Conservation (phyloP, 1,140 invertebrate genomes). For the Platyura marginata region DNA sequence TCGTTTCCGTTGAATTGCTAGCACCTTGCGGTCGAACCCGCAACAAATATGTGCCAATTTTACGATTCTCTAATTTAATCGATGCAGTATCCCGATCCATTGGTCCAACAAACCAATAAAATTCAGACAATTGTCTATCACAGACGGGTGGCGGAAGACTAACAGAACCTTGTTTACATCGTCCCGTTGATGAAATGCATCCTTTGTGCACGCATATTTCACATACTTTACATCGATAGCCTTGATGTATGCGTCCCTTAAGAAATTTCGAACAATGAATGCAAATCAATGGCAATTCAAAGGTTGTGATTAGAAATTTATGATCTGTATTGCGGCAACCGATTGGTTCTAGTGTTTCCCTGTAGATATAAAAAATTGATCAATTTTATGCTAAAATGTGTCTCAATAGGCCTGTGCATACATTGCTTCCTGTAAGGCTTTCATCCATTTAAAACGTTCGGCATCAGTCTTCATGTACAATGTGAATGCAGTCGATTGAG, state of each 20-base stretch:
- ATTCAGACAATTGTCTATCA: constrained; percentile 21
- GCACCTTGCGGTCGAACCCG: constrained; percentile 50
- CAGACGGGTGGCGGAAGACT: constrained; percentile 31
- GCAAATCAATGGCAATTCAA: constrained; percentile 63
- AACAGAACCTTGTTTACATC: constrained; percentile 35
- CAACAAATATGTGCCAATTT: constrained; percentile 78
- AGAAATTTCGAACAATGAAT: constrained; percentile 71
- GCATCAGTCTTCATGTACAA: constrained; percentile 80
- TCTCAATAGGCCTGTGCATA: constrained; percentile 39
- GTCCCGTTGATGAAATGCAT: constrained; percentile 53
- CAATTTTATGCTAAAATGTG: constrained; percentile 1
- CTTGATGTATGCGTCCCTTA: constrained; percentile 70
- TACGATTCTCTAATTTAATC: constrained; percentile 52
- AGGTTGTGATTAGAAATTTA: constrained; percentile 74
- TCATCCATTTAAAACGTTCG: constrained; percentile 76
- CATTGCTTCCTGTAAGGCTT: constrained; percentile 80
- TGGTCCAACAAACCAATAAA: constrained; percentile 54
- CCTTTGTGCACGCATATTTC: constrained; percentile 53
- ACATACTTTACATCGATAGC: constrained; percentile 59
- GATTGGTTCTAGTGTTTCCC: constrained; percentile 74
- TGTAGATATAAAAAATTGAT: constrained; percentile 17
- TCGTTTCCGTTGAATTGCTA: constrained; percentile 40
- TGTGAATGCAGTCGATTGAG: constrained; percentile 68
- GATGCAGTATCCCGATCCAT: constrained; percentile 72
- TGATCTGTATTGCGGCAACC: constrained; percentile 62